Base-by-base conservation (phyloP, 2,797 vertebrate species). In the Gymnodraco acuticeps region DNA sequence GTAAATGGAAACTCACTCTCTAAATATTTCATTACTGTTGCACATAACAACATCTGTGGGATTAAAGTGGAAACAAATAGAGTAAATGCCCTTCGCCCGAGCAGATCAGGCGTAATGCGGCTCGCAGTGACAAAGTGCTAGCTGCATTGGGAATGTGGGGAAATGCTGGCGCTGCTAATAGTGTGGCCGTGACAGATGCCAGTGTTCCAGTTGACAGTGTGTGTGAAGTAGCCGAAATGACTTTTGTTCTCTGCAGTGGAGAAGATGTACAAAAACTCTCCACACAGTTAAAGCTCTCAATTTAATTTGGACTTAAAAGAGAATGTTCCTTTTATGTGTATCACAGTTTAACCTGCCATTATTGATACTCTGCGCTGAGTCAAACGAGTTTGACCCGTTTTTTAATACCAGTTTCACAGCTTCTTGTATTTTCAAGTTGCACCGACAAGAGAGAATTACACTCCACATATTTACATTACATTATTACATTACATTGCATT, bases 321-420 rank as follows among this genome's bases (percentile, higher is more conserved):
- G 69, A 59, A 17, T 19, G 52, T 10, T 23, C 23, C 50, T 63
- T 52, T 73, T 79, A 75, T 80, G 69, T 52, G 55, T 38, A 38
- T 79, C 67, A 56, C 65, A 84, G 45, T 88, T 82, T 80, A 85
- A 86, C 80, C 84, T 86, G 60, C 73, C 53, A 70, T 60, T 84
- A 80, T 83, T 70, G 79, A 84, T 66, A 80, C 38, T n/a, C 68
- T 63, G 74, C 33, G 55, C 75, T 3, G 50, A 51, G 82, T 69
- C 48, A 90, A 89, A 91, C 82, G 63, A 86, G 85, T 84, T 85
- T 87, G 90, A 91, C 87, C 91, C 78, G 91, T 73, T 93, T 93
- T 88, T 80, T 71, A 69, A 81, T 80, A 79, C 86, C 87, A 76
- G 63, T 62, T 87, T 85, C 75, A 64, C 75, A 62, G 78, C 62